Base-by-base conservation (phyloP, 2,888 invertebrate genomes). In the Xestia c-nigrum region DNA sequence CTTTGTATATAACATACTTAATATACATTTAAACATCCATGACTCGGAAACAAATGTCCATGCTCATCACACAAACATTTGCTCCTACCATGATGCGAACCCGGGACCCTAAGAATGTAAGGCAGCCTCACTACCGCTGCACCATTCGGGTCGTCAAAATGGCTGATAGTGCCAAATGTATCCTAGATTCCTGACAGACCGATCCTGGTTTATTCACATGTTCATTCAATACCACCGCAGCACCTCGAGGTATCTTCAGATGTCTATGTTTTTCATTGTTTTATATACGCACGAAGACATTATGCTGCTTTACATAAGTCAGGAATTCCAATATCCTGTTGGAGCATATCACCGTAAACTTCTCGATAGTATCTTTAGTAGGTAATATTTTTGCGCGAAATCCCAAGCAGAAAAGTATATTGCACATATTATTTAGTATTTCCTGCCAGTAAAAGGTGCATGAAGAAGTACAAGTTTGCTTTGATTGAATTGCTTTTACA, bases 321-420 rank as follows among this genome's bases (percentile, higher is more conserved):
- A 65, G 43, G 70, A 81, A 73, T 82, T 76, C 76, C 82, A 85
- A 87, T 86, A 84, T 87, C 87, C 87, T 80, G 79, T 76, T 76
- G 31, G 57, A 66, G 67, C 78, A 85, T 87, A 78, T 81, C 74
- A 74, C 63, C 78, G 77, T 87, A 86, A 83, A 85, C 70, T 73
- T 77, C 74, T 31, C 57, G 80, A 81, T 86, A 72, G 64, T 80
- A 86, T 83, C 78, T 85, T 86, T 65, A 76, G 69, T 59, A 52
- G 61, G 46, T 71, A 71, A 66, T 74, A 83, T 80, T 72, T 87
- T 68, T 50, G 61, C 52, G 40, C 68, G 61, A 72, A 70, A 74
- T 68, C 52, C 47, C 61, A 79, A 81, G 57, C 68, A 72, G 71
- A 57, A 64, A 61, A 74, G 64, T 78, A 80, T 74, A 66, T 46